A percentile compares a stretch with the other conserved stretches of the same genome.
Evolutionary conservation across 2,888 invertebrate genomes (phyloP).

Genomic region (Nysson spinosus): DNA sequence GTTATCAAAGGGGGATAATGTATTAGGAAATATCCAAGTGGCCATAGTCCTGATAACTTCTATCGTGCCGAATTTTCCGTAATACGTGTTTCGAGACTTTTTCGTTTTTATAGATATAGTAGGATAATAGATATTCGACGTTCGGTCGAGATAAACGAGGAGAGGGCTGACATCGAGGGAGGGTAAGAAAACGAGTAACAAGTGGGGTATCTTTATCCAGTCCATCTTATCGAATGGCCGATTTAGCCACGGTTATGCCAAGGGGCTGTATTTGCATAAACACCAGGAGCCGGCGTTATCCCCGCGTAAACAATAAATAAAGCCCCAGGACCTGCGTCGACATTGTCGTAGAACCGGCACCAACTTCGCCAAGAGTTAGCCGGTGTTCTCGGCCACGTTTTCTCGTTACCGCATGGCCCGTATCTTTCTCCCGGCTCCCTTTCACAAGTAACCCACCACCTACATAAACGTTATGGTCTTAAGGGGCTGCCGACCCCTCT

Average conservation of each 20-base stretch:
- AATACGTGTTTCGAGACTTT: not conserved
- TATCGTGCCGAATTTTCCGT: slow-evolving; percentile 32
- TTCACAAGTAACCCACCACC: slow-evolving; percentile 32
- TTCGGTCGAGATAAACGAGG: slow-evolving; percentile 37
- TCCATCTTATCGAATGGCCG: slow-evolving; percentile 56
- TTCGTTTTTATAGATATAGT: slow-evolving; percentile 8
- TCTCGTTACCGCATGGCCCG: slow-evolving; percentile 47
- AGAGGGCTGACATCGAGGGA: not conserved
- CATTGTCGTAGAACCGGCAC: slow-evolving; percentile 1
- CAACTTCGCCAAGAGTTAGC: slow-evolving; percentile 3
- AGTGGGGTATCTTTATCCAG: slow-evolving; percentile 58
- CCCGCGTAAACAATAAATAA: slow-evolving; percentile 59
- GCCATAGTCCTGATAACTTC: slow-evolving; percentile 22
- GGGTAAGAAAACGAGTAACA: slow-evolving; percentile 48
- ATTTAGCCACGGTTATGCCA: slow-evolving; percentile 58
- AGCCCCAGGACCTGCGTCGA: slow-evolving; percentile 10
- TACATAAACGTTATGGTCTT: slow-evolving; percentile 59
- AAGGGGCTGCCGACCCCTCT: slow-evolving; percentile 50
- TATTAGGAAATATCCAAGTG: no score
- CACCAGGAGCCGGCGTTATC: slow-evolving; percentile 40
- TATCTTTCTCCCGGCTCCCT: slow-evolving; percentile 48
- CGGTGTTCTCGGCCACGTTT: slow-evolving; percentile 41
- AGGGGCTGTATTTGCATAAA: slow-evolving; percentile 59
- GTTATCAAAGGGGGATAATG: no score
- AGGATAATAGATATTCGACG: slow-evolving; percentile 48